phyloP scores from a whole-genome alignment of 2,113 vertebrate species.

The Petrocephalus zakoni region DNA sequence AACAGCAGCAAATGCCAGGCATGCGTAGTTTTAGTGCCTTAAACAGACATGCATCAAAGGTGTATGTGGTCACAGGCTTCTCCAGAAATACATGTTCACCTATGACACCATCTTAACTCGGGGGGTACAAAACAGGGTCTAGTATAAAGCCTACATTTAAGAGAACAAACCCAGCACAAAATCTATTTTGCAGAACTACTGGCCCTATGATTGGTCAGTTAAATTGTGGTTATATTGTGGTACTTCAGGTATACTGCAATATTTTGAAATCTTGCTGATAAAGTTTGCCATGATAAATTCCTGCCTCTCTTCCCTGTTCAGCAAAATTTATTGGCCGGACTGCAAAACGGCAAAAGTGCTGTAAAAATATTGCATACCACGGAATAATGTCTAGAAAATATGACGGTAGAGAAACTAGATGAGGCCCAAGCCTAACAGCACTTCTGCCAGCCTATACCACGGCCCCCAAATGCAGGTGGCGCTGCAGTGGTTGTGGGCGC shows the following conservation, averaged over 20 bases:
- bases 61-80: too few species aligned
- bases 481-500: too few species aligned
- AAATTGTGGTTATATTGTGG: not conserved
- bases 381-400: not conserved
- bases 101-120: not conserved
- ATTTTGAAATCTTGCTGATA: not conserved
- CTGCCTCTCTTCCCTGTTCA: not conserved
- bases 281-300: not conserved
- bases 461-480: not conserved
- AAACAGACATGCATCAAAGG: not conserved
- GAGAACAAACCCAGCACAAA: not conserved
- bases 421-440: not conserved
- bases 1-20: not conserved
- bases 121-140: not conserved
- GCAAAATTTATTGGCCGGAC: not conserved
- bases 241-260: not conserved
- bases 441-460: not conserved
- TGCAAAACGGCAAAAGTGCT: not conserved
- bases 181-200: not conserved
- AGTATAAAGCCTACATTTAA: not conserved
- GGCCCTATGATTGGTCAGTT: not conserved
- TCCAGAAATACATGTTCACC: not conserved
- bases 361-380: not conserved
- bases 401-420: not conserved
- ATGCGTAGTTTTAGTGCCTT: not conserved